These are phyloP conservation scores for Callorhinus ursinus DNA, from an alignment of 2,113 vertebrate genomes.

Conservation along the genomic window DNA sequence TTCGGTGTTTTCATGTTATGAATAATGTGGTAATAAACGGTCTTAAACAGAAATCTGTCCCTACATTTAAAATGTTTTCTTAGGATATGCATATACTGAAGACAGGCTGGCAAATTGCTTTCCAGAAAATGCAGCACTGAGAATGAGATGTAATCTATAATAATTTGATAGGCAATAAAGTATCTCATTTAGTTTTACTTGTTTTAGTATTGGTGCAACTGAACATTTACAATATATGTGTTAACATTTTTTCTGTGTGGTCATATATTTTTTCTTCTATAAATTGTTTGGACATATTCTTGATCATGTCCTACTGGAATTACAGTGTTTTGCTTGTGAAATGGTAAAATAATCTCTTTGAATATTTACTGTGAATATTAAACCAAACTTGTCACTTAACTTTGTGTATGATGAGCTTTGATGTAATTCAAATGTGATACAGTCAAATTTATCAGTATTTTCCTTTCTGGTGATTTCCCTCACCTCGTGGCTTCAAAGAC, in stretches of 20 bases:
- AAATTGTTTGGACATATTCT: background rate
- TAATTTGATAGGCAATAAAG: background rate
- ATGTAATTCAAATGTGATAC: background rate
- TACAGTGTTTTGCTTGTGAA: background rate
- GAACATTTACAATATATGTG: background rate
- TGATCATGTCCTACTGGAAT: background rate
- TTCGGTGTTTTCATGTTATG: background rate
- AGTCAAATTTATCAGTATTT: background rate
- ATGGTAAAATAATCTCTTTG: background rate
- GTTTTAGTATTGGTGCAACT: background rate
- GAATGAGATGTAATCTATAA: background rate
- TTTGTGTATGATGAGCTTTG: background rate
- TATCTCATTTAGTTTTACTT: background rate
- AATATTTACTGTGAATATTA: conserved; percentile 3
- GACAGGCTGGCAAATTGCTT: background rate
- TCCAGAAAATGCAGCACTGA: background rate
- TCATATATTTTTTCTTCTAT: background rate
- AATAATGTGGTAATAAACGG: background rate
- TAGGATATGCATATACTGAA: background rate
- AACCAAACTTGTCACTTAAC: background rate
- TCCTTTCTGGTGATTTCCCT: background rate
- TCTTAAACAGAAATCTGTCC: conserved; percentile 9
- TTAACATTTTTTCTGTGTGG: too few species aligned
- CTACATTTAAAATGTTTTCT: background rate
- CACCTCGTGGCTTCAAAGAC: background rate